Evolutionary conservation across 2,888 invertebrate genomes (phyloP).

Genomic region (Pristionchus maxplancki): DNA sequence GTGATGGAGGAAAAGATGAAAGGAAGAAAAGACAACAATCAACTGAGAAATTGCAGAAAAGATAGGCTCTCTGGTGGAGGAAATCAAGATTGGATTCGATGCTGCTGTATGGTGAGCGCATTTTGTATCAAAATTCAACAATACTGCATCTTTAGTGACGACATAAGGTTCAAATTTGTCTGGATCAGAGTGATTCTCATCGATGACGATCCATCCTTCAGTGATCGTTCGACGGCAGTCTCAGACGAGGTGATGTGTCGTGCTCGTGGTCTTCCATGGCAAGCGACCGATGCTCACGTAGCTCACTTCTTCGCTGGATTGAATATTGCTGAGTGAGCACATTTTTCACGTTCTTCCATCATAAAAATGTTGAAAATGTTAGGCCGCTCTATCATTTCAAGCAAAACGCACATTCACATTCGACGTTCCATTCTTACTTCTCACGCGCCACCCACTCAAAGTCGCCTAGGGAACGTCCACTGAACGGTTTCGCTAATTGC

Average conservation of each 20-base stretch:
- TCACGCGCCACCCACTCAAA: background rate
- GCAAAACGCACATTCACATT: too few relatives aligned
- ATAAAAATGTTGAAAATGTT: too few relatives aligned
- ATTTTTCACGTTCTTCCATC: background rate
- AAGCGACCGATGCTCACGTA: slow-evolving; percentile 98
- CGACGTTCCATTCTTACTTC: too few relatives aligned
- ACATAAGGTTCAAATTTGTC: too few relatives aligned
- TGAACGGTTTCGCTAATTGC: background rate
- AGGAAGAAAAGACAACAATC: background rate
- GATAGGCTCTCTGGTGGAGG: slow-evolving; percentile 55
- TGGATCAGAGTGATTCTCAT: too few relatives aligned
- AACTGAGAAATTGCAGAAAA: slow-evolving; percentile 55
- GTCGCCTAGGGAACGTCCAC: background rate
- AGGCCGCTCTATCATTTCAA: too few relatives aligned
- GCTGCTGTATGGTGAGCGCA: slow-evolving; percentile 55
- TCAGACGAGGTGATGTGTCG: slow-evolving; percentile 97
- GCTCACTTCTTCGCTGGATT: slow-evolving; percentile 98
- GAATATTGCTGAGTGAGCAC: slow-evolving; percentile 92
- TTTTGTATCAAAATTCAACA: too few relatives aligned
- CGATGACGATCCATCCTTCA: slow-evolving; percentile 56
- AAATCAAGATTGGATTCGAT: slow-evolving; percentile 56
- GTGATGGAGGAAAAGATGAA: background rate
- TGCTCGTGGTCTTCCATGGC: slow-evolving; percentile 98
- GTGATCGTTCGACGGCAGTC: slow-evolving; percentile 91
- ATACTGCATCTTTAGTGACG: too few relatives aligned